Evolutionary conservation across 1,140 invertebrate genomes (phyloP).

Genomic region (Lepidurus couesii): DNA sequence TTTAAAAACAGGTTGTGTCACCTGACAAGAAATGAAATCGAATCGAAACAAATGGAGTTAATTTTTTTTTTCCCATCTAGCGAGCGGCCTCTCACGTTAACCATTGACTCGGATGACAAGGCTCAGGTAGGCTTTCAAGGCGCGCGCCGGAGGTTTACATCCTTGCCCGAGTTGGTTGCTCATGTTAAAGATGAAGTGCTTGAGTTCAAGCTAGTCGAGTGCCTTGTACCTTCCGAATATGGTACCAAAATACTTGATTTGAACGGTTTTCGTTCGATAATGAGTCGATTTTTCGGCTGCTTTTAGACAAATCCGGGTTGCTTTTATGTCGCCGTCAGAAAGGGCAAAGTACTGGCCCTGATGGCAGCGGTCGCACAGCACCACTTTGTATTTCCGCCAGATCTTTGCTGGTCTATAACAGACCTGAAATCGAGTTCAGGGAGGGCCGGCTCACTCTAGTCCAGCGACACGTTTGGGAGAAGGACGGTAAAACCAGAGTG

Average conservation of each 20-base stretch:
- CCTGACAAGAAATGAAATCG: neutral
- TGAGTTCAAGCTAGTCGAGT: slow-evolving; percentile 60
- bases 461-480: slow-evolving; percentile 60
- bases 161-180: slow-evolving; percentile 55
- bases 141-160: slow-evolving; percentile 51
- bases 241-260: slow-evolving; percentile 50
- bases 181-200: slow-evolving; percentile 46
- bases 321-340: slow-evolving; percentile 56
- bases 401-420: slow-evolving; percentile 59
- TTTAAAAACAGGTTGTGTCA: slow-evolving; percentile 7
- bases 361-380: slow-evolving; percentile 21
- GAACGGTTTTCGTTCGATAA: slow-evolving; percentile 35
- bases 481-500: slow-evolving; percentile 59
- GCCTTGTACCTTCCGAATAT: slow-evolving; percentile 76
- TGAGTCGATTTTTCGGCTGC: too few relatives aligned
- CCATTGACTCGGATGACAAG: slow-evolving; percentile 52
- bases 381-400: slow-evolving; percentile 51
- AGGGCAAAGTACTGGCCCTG: slow-evolving; percentile 42
- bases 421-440: slow-evolving; percentile 47
- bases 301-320: slow-evolving; percentile 64
- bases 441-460: slow-evolving; percentile 56
- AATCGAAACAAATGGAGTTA: too few relatives aligned
- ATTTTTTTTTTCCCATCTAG: neutral
- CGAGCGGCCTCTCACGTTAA: slow-evolving; percentile 56
- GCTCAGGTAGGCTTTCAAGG: slow-evolving; percentile 51